Conservation (phyloP, 2,888 invertebrate genomes). For the Cryptocephalus moraei region DNA sequence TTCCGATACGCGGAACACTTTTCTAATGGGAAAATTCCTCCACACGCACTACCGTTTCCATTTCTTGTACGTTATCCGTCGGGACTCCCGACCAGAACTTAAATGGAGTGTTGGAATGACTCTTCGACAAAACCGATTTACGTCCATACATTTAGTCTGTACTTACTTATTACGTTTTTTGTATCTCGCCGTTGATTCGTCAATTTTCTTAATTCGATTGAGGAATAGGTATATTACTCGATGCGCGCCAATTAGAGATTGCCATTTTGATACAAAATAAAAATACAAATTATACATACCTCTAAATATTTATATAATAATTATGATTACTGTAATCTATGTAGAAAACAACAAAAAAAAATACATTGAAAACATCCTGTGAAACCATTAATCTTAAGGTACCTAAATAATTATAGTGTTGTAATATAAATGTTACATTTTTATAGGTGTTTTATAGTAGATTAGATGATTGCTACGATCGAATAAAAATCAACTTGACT, state of each 20-base stretch:
- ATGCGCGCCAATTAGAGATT: too few species aligned
- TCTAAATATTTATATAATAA: too few species aligned
- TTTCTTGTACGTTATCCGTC: too few species aligned
- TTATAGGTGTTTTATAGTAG: conserved; percentile 35
- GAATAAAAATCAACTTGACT: too few species aligned
- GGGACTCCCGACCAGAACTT: neutral
- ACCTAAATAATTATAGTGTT: conserved; percentile 23
- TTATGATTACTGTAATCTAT: too few species aligned
- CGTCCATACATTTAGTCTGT: conserved; percentile 31
- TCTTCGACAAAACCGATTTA: conserved; percentile 21
- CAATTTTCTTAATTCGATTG: too few species aligned
- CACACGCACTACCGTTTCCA: too few species aligned
- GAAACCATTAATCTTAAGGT: conserved; percentile 23
- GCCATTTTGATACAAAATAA: too few species aligned
- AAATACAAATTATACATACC: too few species aligned
- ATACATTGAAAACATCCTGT: conserved; percentile 27
- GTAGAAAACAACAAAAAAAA: conserved; percentile 7
- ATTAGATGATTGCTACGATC: conserved; percentile 5
- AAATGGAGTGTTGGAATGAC: conserved; percentile 5
- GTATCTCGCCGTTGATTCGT: neutral
- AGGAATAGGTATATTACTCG: too few species aligned
- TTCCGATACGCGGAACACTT: too few species aligned
- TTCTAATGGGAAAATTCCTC: too few species aligned
- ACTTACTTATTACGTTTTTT: conserved; percentile 11
- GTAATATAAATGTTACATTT: conserved; percentile 37